Evolutionary conservation across 1,140 invertebrate genomes (phyloP).

Genomic region (Drosophila murphyi): DNA sequence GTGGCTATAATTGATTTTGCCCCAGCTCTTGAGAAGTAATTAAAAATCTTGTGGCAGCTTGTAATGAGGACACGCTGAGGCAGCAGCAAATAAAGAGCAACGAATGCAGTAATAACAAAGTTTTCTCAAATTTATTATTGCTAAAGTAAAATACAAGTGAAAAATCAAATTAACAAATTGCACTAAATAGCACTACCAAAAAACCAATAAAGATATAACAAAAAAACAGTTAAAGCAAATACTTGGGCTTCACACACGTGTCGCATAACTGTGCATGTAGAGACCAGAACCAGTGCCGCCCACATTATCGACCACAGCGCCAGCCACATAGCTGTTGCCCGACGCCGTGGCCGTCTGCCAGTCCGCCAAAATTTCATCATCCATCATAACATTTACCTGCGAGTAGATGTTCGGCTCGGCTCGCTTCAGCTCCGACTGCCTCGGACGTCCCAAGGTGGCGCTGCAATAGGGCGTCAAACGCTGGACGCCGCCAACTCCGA

Average conservation of each 20-base stretch:
- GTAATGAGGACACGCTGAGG: slow-evolving; percentile 4
- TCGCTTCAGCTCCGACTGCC: slow-evolving; percentile 84
- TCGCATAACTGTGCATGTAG: slow-evolving; percentile 65
- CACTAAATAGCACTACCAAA: slow-evolving; percentile 19
- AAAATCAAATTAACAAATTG: slow-evolving; percentile 39
- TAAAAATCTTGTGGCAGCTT: slow-evolving; percentile 39
- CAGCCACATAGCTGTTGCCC: slow-evolving; percentile 70
- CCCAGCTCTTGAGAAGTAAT: slow-evolving; percentile 33
- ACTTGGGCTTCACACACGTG: slow-evolving; percentile 44
- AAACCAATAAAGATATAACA: background rate
- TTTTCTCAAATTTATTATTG: slow-evolving; percentile 27
- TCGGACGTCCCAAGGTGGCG: slow-evolving; percentile 85
- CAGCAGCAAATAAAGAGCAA: slow-evolving; percentile 40
- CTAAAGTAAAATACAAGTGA: slow-evolving; percentile 30
- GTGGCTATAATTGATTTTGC: slow-evolving; percentile 43
- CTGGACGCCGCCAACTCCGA: slow-evolving; percentile 64
- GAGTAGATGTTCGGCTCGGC: slow-evolving; percentile 87
- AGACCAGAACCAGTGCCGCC: slow-evolving; percentile 44
- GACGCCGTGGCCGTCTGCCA: slow-evolving; percentile 66
- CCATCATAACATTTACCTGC: slow-evolving; percentile 85
- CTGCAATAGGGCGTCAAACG: slow-evolving; percentile 85
- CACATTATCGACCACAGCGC: slow-evolving; percentile 76
- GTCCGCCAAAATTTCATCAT: slow-evolving; percentile 74
- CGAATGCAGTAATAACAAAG: slow-evolving; percentile 25
- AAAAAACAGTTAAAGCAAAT: no score